phyloP scores from a whole-genome alignment of 2,888 invertebrate species.

The Papilio demoleus region DNA sequence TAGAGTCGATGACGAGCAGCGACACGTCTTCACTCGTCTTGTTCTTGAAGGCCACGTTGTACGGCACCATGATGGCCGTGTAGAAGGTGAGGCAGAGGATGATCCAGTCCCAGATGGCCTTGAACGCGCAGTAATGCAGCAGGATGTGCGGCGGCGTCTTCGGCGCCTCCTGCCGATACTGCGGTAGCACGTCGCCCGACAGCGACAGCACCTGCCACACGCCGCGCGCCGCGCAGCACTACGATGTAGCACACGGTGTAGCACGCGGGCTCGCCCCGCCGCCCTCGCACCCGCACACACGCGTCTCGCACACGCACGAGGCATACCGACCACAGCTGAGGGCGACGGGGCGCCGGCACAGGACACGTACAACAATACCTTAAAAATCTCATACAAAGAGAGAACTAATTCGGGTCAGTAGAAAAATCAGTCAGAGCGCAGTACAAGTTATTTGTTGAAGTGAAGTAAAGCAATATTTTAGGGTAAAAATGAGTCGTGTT shows the following conservation, averaged over 20 bases:
- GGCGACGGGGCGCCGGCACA: neutral
- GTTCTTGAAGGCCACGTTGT: conserved; percentile 99
- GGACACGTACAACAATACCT: too few relatives aligned
- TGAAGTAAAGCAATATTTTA: neutral
- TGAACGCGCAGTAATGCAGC: conserved; percentile 99
- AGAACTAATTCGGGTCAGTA: neutral
- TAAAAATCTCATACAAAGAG: too few relatives aligned
- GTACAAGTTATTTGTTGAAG: neutral
- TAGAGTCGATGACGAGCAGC: conserved; percentile 97
- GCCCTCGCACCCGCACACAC: neutral
- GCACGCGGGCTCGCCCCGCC: conserved; percentile 21
- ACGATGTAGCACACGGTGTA: conserved; percentile 36
- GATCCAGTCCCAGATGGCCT: conserved; percentile 99
- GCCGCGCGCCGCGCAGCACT: conserved; percentile 41
- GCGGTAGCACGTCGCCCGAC: conserved; percentile 98
- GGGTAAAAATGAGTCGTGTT: neutral
- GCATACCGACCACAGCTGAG: conserved; percentile 2
- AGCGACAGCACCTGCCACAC: conserved; percentile 90
- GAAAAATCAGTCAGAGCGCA: neutral
- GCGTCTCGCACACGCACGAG: too few relatives aligned
- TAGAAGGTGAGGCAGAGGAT: conserved; percentile 99
- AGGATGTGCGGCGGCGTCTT: conserved; percentile 99
- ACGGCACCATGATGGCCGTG: conserved; percentile 99
- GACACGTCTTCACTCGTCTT: conserved; percentile 99
- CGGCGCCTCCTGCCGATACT: conserved; percentile 99